Evolutionary conservation across 2,113 vertebrate species (phyloP), one percentile per base, ranked within the genome.

Genomic region (Pomatostomus ruficeps): DNA sequence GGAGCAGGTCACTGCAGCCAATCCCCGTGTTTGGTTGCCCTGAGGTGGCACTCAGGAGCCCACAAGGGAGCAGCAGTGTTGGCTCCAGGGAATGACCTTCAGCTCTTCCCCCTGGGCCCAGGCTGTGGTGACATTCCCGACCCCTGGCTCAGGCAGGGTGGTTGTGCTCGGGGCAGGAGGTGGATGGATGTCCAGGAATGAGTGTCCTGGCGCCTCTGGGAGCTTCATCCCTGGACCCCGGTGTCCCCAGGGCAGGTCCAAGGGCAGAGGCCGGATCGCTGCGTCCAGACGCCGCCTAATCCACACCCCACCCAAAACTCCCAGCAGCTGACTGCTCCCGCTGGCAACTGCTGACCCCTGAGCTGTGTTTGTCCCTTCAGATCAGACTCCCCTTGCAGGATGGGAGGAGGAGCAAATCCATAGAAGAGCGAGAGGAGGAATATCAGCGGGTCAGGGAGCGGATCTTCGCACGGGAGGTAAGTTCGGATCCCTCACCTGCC

Each of bases 351-450:
- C 94, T 95, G 97, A 98, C 96, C 96, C 95, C 97, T 98, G 96
- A 97, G 96, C 93, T 98, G 97, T 98, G 96, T 97, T 98, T 98
- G 97, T 97, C 97, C 96, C 97, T 88, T 96, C 98, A 99, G 99
- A 99, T 99, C 95, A 99, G 99, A 94, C 99, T 99, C 96, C 99
- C 99, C 86, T 98, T 99, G 97, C 99, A 99, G 98, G 99, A 99
- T 95, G 99, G 99, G 94, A 98, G 99, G 86, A 99, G 99, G 97
- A 99, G 99, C 98, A 99, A 99, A 97, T 99, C 99, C 87, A 99
- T 99, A 96, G 99, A 99, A 97, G 99, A 99, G 98, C 97, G 99
- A 91, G 99, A 99, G 96, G 99, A 99, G 84, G 99, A 99, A 92
- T 99, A 99, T 97, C 99, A 99, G 97, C 98, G 99, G 93, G 99